A percentile compares a stretch with the other conserved stretches of the same genome.
Conservation (phyloP, 2,888 invertebrate species). For the Chironomus tentans region DNA sequence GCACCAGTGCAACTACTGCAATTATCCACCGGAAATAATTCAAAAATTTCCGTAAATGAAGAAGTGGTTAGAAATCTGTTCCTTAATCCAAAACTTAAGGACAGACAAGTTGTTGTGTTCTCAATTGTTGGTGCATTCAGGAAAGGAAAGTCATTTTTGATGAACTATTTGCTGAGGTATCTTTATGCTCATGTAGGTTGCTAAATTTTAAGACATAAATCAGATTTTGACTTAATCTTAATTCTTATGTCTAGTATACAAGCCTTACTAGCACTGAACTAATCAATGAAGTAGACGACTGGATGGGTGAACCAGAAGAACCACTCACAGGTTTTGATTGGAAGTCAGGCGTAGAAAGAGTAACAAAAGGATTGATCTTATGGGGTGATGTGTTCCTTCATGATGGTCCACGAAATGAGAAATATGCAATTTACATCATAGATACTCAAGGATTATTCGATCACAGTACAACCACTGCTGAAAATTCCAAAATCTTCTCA, state of each 20-base stretch:
- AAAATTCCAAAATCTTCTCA: slow-evolving; percentile 26
- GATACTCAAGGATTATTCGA: slow-evolving; percentile 28
- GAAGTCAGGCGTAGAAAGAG: slow-evolving; percentile 16
- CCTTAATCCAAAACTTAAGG: not conserved
- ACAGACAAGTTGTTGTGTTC: slow-evolving; percentile 13
- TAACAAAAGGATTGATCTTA: slow-evolving; percentile 25
- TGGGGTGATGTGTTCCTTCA: slow-evolving; percentile 27
- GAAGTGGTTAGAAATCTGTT: not conserved
- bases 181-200: slow-evolving; percentile 26
- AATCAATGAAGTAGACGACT: slow-evolving; percentile 9
- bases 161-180: slow-evolving; percentile 27
- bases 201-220: no score
- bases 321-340: slow-evolving; percentile 25
- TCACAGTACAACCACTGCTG: slow-evolving; percentile 8
- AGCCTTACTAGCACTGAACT: not conserved
- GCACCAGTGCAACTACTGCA: not conserved
- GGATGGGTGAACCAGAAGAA: slow-evolving; percentile 19
- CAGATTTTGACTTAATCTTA: not conserved
- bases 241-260: not conserved
- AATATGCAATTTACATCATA: slow-evolving; percentile 25
- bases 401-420: slow-evolving; percentile 13
- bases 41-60: not conserved
- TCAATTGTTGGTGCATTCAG: slow-evolving; percentile 28
- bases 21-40: not conserved
- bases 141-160: slow-evolving; percentile 28